Evolutionary conservation across 2,888 invertebrate genomes (phyloP), one percentile per base, ranked within the genome.

Genomic region (Masnerella sp.): DNA sequence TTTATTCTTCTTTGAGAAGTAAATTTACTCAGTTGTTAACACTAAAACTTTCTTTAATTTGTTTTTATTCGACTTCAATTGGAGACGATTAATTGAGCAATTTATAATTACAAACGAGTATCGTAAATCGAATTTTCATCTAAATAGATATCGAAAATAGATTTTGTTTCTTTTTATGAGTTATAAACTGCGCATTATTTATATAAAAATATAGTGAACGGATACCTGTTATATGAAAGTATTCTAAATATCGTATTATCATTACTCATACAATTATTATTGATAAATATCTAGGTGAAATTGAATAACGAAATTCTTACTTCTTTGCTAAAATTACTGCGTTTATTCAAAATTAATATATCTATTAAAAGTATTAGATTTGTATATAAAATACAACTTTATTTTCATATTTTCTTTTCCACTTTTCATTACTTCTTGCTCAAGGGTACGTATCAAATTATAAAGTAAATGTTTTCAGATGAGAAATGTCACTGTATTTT

Each of bases 141-240:
- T 32, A 15, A 36, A 36, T 36, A 36, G 36, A 36, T 36, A 36
- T 36, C 14, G 36, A 36, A 36, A 12, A 36, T 36, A 36, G 36
- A 8, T 36, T 30, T 14, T 36, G 7, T 36, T 14, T 36, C 3
- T 36, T 5, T 36, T 36, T 36, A 14, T 8, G 8, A 36, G 15
- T 36, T 36, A 14, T 14, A 36, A 36, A 14, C 15, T 5, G 36
- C 36, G 36, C 36, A 12, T 36, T 36, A 36, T n/a, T n/a, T 14
- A 36, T 36, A 36, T 36, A 36, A 36, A 36, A 36, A 36, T 36
- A 36, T 36, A 36, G 14, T 8, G 15, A 36, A 32, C 32, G n/a
- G n/a, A 30, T 30, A 30, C 30, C 7, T 34, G 34, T 34, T 34
- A 12, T 34, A 34, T 34, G 30, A 30, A 30, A 30, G n/a, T 30